Base-by-base conservation (phyloP, 2,888 invertebrate genomes). In the Busseola fusca region DNA sequence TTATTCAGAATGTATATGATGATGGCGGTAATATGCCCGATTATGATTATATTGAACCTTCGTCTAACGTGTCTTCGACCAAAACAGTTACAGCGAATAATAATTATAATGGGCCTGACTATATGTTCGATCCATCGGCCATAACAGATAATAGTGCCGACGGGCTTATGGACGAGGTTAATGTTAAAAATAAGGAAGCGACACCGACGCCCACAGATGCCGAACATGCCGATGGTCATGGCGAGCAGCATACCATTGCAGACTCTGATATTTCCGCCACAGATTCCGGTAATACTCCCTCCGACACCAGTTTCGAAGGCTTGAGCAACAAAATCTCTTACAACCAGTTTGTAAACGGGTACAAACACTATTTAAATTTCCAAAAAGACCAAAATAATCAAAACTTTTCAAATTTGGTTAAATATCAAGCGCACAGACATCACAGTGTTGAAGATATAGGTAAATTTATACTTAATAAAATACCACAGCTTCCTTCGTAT, bases 391-490 rank as follows among this genome's bases (percentile, higher is more conserved):
- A 89, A 76, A 88, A 84, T 0, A 84, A 89, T 5, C 80, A 91
- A 52, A 93, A 93, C 16, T 95, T 92, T 78, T 95, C 95, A 0
- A 88, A 92, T 75, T 74, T 90, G 48, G 83, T 95, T 7, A 90
- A 89, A 54, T 95, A 94, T 71, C 94, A 95, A 85, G 95, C 95
- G 1, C 95, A 95, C 52, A 91, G 81, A 78, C 95, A 95, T 67
- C 95, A 95, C 58, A 92, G 86, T 21, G 94, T 95, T 6, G 92
- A 95, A 52, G 94, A 94, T 68, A 94, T 95, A 14, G 95, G 95
- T n/a, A 95, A 94, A 76, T 93, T 81, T 67, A 95, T 95, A 64
- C 80, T 94, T 2, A 87, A 90, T 45, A 95, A 94, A 85, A 84
- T 95, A 74, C 95, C 95, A 9, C 83, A 84, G 25, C 14, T 93